phyloP scores from a whole-genome alignment of 2,113 vertebrate species.

The Geococcyx californianus region DNA sequence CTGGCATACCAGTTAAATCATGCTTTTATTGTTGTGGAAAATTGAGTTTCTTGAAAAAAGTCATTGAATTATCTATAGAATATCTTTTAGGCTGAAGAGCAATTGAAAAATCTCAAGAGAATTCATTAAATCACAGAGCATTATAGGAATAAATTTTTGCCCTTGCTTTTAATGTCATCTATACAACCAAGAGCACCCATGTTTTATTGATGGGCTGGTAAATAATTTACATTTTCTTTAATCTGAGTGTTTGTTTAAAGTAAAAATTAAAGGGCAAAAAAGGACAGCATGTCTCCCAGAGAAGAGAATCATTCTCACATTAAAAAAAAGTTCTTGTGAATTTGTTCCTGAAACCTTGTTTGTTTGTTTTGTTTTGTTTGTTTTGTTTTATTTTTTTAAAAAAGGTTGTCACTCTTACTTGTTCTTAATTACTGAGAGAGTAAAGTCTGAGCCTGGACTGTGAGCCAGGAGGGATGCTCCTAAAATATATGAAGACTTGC shows the following conservation, averaged over 20 bases:
- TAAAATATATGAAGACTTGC: background rate
- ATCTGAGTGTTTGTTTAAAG: background rate
- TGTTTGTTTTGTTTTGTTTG: no score
- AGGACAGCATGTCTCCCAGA: background rate
- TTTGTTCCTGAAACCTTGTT: no score
- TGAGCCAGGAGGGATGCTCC: background rate
- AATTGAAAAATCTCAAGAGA: constrained; percentile 4
- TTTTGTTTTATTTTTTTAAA: no score
- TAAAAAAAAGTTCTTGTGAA: background rate
- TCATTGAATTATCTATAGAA: background rate
- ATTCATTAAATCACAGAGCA: background rate
- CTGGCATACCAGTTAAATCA: background rate
- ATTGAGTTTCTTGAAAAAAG: background rate
- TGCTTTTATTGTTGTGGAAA: constrained; percentile 13
- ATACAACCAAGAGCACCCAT: background rate
- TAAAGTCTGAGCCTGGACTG: background rate
- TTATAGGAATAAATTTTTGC: background rate
- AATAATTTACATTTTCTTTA: background rate
- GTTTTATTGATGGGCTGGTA: constrained; percentile 30
- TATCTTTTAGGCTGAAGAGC: background rate
- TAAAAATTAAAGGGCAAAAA: background rate
- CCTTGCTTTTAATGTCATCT: background rate
- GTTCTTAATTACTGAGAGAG: background rate
- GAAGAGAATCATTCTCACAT: background rate
- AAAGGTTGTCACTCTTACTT: no score